Percentiles rank a stretch among this genome's conserved stretches.
phyloP scores from a whole-genome alignment of 2,888 invertebrate genomes.

The Acrobasis suavella region DNA sequence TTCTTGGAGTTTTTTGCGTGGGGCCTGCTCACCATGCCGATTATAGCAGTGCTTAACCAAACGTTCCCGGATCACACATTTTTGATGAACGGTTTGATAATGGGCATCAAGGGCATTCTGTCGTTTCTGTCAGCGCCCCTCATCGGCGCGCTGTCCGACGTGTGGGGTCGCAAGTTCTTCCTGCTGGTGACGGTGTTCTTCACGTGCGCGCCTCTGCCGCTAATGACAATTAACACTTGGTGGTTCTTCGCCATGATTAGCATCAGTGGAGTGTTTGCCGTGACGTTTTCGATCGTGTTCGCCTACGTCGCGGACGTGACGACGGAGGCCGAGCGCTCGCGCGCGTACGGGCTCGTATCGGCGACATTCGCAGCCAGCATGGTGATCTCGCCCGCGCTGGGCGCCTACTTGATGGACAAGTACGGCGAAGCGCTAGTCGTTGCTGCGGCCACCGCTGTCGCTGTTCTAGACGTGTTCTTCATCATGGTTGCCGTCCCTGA shows the following conservation, averaged over 20 bases:
- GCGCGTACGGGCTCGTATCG: slow-evolving; percentile 98
- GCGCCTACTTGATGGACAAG: slow-evolving; percentile 92
- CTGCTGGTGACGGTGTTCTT: slow-evolving; percentile 98
- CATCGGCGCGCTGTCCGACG: slow-evolving; percentile 98
- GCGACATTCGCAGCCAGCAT: slow-evolving; percentile 99
- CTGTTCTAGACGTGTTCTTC: slow-evolving; percentile 98
- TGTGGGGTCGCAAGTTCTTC: slow-evolving; percentile 99
- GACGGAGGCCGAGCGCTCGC: slow-evolving; percentile 96
- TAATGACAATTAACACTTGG: slow-evolving; percentile 99
- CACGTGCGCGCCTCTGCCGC: slow-evolving; percentile 98
- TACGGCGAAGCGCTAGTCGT: slow-evolving; percentile 95
- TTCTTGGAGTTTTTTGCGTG: slow-evolving; percentile 99
- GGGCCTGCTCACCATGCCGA: slow-evolving; percentile 99
- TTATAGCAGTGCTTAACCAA: slow-evolving; percentile 96
- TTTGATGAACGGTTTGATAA: slow-evolving; percentile 99
- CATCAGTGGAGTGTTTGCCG: slow-evolving; percentile 99
- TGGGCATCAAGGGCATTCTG: slow-evolving; percentile 98
- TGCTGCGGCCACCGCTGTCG: slow-evolving; percentile 96
- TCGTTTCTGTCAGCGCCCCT: slow-evolving; percentile 98
- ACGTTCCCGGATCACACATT: slow-evolving; percentile 99
- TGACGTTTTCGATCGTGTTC: slow-evolving; percentile 99
- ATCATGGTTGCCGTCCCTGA: slow-evolving; percentile 99
- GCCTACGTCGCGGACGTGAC: slow-evolving; percentile 99
- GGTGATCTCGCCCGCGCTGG: slow-evolving; percentile 98
- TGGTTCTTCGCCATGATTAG: slow-evolving; percentile 99